Evolutionary conservation across 2,888 invertebrate species (phyloP), one percentile per base, ranked within the genome.

Genomic region (Schizotus pectinicornis): DNA sequence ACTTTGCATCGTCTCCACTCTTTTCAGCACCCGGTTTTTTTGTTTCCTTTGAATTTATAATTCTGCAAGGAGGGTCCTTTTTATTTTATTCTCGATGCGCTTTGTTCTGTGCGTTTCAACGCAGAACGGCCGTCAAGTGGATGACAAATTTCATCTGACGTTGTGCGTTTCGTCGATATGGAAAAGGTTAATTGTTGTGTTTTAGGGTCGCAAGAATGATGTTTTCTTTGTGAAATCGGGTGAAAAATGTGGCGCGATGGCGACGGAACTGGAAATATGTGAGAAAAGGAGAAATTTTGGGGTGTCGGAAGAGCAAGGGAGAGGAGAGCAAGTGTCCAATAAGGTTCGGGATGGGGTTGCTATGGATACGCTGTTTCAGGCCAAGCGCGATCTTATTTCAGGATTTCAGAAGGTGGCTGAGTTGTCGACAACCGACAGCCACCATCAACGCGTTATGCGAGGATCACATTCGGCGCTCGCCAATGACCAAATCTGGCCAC

Each of bases 341-440:
- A 69, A 70, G 73, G 70, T 68, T 58, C 63, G 48, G 68, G 68
- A 70, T 62, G 74, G 75, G 68, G 76, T 76, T 75, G 72, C 75
- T 66, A 75, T 76, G 75, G 71, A 64, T 61, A 75, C 75, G 55
- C 71, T 66, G 68, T 64, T 67, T 71, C 70, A 70, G 69, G 69
- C 70, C 61, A 63, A 62, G 64, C 69, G 67, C 68, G 70, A 70
- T 71, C 72, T 71, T 72, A 71, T 54, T 51, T 35, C 57, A 53
- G 57, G 57, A 57, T 52, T 58, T 58, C 37, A 47, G 58, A 46
- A 53, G 50, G 36, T 12, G n/a, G 13, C 3, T 14, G 42, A 30
- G 30, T 31, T 32, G 8, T 42, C 6, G 36, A 9, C 36, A 22
- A 22, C 35, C 11, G 6, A 35, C 34, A 38, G 11, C 7, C 34